Evolutionary conservation across 2,113 vertebrate species (phyloP).

Genomic region (Ellobius talpinus): DNA sequence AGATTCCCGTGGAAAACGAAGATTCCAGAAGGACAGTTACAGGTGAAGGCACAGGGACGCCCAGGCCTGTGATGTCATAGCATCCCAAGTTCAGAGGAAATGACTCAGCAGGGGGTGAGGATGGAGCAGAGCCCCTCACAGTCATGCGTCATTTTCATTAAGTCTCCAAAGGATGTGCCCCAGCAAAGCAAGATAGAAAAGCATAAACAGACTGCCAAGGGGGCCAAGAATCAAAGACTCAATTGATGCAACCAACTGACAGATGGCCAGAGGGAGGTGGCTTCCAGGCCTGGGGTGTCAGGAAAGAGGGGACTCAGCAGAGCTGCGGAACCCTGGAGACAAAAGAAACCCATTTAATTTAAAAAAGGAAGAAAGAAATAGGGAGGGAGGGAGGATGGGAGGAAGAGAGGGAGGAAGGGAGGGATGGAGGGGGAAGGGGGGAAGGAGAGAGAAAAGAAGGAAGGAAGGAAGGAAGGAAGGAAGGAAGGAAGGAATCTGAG

Average conservation of each 20-base stretch:
- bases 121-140: background rate
- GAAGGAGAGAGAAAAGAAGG: too few species aligned
- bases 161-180: background rate
- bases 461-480: too few species aligned
- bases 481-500: too few species aligned
- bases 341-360: background rate
- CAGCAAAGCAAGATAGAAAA: conserved; percentile 39
- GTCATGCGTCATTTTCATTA: background rate
- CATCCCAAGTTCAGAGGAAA: background rate
- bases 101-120: accelerated
- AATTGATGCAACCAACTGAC: accelerated
- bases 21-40: background rate
- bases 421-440: too few species aligned
- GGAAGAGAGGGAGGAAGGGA: too few species aligned
- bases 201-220: background rate
- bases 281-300: background rate
- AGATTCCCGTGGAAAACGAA: background rate
- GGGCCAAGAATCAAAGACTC: background rate
- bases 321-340: background rate
- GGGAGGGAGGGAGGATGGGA: too few species aligned
- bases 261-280: background rate
- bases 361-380: background rate
- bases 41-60: background rate
- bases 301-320: background rate
- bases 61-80: accelerated